A percentile compares a stretch with the other conserved stretches of the same genome.
These are phyloP conservation scores for Numida meleagris DNA, from an alignment of 2,113 vertebrate genomes.

Conservation along the genomic window DNA sequence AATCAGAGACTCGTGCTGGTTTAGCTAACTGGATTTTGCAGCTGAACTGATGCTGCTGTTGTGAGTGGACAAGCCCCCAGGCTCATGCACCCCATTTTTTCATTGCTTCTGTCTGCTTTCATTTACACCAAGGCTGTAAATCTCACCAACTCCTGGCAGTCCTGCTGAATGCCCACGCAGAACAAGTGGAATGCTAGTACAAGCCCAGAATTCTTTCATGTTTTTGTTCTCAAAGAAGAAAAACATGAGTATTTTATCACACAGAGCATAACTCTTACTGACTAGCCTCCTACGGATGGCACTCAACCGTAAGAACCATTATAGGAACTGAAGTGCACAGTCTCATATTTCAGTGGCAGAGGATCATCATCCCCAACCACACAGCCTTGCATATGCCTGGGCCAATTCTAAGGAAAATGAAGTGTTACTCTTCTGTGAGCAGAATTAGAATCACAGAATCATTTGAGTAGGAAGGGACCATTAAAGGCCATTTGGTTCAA, in stretches of 20 bases:
- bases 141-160: slow-evolving; percentile 22
- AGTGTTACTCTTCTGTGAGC: background rate
- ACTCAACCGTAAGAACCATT: background rate
- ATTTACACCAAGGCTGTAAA: slow-evolving; percentile 21
- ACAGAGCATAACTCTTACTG: background rate
- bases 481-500: too few species aligned
- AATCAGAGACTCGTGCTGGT: slow-evolving; percentile 36
- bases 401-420: background rate
- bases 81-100: slow-evolving; percentile 3
- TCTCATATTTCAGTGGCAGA: background rate
- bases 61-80: slow-evolving; percentile 19
- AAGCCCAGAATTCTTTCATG: background rate
- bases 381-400: background rate
- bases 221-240: slow-evolving; percentile 13
- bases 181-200: slow-evolving; percentile 38
- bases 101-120: slow-evolving; percentile 43
- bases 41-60: slow-evolving; percentile 54
- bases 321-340: background rate
- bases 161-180: slow-evolving; percentile 36
- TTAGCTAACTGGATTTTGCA: slow-evolving; percentile 61
- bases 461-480: too few species aligned
- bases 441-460: background rate
- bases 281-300: background rate
- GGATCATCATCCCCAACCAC: background rate
- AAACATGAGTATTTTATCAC: slow-evolving; percentile 25